phyloP scores from a whole-genome alignment of 2,797 vertebrate species.

The Neostethus bicornis region DNA sequence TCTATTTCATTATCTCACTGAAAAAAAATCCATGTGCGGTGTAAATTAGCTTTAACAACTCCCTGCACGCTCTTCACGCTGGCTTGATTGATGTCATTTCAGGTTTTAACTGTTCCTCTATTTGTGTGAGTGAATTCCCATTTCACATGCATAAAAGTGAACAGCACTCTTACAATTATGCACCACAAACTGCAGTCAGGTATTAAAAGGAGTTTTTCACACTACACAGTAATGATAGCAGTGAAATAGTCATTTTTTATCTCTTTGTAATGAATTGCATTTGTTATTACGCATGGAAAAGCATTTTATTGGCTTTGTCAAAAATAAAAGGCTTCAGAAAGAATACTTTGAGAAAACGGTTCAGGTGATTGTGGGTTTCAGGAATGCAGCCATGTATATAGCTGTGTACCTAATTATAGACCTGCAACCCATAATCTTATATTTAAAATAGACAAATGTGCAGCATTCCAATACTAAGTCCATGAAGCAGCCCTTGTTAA shows the following conservation, averaged over 20 bases:
- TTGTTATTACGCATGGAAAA: too few relatives aligned
- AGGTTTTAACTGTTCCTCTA: conserved; percentile 23
- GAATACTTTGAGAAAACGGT: too few relatives aligned
- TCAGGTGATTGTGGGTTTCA: too few relatives aligned
- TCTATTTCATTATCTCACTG: background rate
- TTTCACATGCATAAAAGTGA: conserved; percentile 14
- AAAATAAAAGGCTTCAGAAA: too few relatives aligned
- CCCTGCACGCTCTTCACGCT: conserved; percentile 6
- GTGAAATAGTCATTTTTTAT: background rate
- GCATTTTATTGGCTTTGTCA: too few relatives aligned
- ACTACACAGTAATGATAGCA: background rate
- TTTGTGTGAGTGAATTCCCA: conserved; percentile 18
- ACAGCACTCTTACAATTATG: background rate
- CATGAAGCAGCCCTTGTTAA: too few relatives aligned
- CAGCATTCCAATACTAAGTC: too few relatives aligned
- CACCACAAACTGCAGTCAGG: background rate
- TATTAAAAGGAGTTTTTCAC: background rate
- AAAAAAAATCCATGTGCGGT: conserved; percentile 21
- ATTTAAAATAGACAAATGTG: too few relatives aligned
- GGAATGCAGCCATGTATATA: too few relatives aligned
- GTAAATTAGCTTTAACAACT: conserved; percentile 18
- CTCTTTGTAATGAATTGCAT: background rate
- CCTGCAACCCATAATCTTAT: too few relatives aligned
- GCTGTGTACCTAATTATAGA: too few relatives aligned
- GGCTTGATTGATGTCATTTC: conserved; percentile 24